Percentiles rank a stretch among this genome's conserved stretches.
phyloP scores from a whole-genome alignment of 2,113 vertebrate genomes.

The Odobenus rosmarus region DNA sequence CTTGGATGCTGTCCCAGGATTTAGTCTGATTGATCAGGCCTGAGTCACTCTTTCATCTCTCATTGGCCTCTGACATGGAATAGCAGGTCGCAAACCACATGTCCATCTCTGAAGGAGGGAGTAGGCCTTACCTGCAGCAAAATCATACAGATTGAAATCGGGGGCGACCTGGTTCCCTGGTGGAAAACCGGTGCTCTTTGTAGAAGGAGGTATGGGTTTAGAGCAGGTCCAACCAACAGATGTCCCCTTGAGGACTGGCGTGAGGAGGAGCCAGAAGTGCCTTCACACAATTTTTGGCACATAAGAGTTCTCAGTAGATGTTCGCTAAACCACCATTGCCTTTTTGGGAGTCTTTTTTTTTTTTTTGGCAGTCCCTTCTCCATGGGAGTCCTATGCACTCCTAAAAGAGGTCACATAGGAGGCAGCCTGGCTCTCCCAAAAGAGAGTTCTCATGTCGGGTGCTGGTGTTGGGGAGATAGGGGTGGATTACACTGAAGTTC shows the following conservation, averaged over 20 bases:
- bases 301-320: background rate
- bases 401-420: background rate
- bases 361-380: background rate
- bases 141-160: background rate
- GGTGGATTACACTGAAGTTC: background rate
- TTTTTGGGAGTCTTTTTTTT: background rate
- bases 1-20: background rate
- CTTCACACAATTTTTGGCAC: background rate
- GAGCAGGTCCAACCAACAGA: background rate
- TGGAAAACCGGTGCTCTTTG: background rate
- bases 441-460: background rate
- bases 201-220: background rate
- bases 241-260: background rate
- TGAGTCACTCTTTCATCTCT: background rate
- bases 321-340: background rate
- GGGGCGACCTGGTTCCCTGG: fast-evolving
- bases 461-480: background rate
- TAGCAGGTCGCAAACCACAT: background rate
- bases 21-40: background rate
- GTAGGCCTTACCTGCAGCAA: background rate
- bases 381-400: background rate
- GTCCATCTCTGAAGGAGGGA: background rate
- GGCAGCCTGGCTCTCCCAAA: background rate
- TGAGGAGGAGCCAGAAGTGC: background rate
- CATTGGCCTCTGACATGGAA: background rate